A percentile compares a stretch with the other conserved stretches of the same genome.
These are phyloP conservation scores for Synanthedon formicaeformis DNA, from an alignment of 2,888 invertebrate species.

Conservation along the genomic window DNA sequence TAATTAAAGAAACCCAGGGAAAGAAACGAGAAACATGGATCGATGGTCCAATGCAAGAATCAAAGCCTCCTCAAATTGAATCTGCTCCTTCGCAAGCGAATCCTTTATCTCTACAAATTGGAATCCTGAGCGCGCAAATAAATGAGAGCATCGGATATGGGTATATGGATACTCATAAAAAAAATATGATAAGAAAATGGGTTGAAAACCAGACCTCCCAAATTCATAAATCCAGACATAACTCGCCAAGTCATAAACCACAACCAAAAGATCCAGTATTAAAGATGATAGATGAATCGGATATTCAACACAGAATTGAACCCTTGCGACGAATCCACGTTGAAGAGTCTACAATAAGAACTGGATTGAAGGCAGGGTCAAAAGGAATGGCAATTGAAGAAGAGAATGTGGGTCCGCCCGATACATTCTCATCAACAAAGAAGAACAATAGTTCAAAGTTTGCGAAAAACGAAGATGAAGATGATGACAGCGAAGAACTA, in stretches of 20 bases:
- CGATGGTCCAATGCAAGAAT: slow-evolving; percentile 88
- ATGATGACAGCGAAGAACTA: slow-evolving; percentile 83
- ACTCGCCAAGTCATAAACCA: slow-evolving; percentile 58
- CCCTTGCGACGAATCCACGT: slow-evolving; percentile 65
- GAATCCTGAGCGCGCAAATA: slow-evolving; percentile 52
- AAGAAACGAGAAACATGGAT: slow-evolving; percentile 95
- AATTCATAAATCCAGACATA: slow-evolving; percentile 77
- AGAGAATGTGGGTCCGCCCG: slow-evolving; percentile 55
- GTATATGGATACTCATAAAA: slow-evolving; percentile 93
- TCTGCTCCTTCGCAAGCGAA: slow-evolving; percentile 74
- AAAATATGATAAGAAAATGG: slow-evolving; percentile 94
- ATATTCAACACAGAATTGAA: slow-evolving; percentile 49
- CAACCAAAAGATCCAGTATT: slow-evolving; percentile 29
- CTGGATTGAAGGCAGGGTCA: slow-evolving; percentile 69
- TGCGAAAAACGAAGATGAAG: slow-evolving; percentile 72
- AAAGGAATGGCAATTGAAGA: slow-evolving; percentile 63
- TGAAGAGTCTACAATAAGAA: slow-evolving; percentile 72
- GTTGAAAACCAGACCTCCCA: slow-evolving; percentile 91
- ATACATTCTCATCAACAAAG: slow-evolving; percentile 29
- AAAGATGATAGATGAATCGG: slow-evolving; percentile 36
- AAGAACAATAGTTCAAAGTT: slow-evolving; percentile 36
- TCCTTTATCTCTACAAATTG: slow-evolving; percentile 46
- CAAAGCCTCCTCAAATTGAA: slow-evolving; percentile 55
- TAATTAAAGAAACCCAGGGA: slow-evolving; percentile 81
- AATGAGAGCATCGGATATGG: slow-evolving; percentile 77